phyloP scores from a whole-genome alignment of 1,140 invertebrate species.

The Augochlora pura region DNA sequence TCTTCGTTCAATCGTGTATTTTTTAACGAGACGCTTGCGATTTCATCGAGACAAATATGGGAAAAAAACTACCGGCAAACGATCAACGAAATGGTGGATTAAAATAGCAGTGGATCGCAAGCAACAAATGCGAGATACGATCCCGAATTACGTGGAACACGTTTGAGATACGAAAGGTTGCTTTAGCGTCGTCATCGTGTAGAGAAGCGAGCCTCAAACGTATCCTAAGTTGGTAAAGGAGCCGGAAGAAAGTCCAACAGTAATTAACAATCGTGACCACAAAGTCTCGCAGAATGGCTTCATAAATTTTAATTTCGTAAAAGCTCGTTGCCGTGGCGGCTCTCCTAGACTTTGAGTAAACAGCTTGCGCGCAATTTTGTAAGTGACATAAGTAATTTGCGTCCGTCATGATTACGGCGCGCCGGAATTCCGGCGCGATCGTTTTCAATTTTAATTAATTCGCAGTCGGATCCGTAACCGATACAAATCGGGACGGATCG shows the following conservation, averaged over 20 bases:
- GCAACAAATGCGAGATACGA: neutral
- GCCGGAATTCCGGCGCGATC: no score
- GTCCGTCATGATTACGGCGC: neutral
- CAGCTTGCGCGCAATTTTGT: neutral
- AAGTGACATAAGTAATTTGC: neutral
- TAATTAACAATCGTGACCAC: constrained; percentile 6
- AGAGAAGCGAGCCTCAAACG: neutral
- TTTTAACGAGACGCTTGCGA: neutral
- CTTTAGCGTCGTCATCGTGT: neutral
- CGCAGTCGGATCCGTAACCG: neutral
- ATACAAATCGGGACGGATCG: neutral
- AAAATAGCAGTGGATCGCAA: neutral
- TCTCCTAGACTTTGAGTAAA: neutral
- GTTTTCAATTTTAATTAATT: neutral
- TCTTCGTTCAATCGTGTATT: neutral
- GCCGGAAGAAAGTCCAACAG: constrained; percentile 2
- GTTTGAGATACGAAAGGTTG: neutral
- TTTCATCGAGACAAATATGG: neutral
- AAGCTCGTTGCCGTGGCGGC: neutral
- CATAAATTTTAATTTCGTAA: constrained; percentile 18
- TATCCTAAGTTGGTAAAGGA: neutral
- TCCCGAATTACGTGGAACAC: neutral
- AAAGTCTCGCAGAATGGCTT: neutral
- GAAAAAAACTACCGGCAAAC: neutral
- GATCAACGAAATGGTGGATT: neutral